phyloP scores from a whole-genome alignment of 2,113 vertebrate species.

The Petrocephalus zakoni region DNA sequence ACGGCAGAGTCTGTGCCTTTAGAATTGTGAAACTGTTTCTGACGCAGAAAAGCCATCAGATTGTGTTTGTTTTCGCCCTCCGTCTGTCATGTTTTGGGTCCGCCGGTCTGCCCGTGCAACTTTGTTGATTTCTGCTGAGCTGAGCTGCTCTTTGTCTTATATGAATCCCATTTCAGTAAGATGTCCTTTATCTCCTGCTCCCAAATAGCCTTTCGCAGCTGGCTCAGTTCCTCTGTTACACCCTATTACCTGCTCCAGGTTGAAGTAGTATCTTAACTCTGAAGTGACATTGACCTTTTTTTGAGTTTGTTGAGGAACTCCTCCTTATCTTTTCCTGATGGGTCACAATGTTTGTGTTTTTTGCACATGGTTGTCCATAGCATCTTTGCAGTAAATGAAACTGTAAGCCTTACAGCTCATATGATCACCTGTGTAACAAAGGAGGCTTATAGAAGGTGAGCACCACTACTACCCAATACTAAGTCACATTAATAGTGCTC shows the following conservation, averaged over 20 bases:
- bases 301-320: neutral
- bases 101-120: neutral
- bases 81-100: neutral
- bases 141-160: neutral
- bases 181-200: neutral
- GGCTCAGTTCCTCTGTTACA: neutral
- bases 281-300: neutral
- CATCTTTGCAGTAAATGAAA: neutral
- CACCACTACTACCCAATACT: neutral
- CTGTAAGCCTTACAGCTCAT: neutral
- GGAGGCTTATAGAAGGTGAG: neutral
- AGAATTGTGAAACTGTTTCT: neutral
- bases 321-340: neutral
- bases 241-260: neutral
- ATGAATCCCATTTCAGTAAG: neutral
- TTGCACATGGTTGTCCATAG: neutral
- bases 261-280: neutral
- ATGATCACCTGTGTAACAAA: neutral
- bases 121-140: neutral
- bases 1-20: neutral
- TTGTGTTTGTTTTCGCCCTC: neutral
- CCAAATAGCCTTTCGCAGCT: neutral
- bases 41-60: neutral
- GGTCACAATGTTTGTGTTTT: neutral
- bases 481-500: neutral